Base-by-base conservation (phyloP, 1,140 invertebrate genomes). In the Penaeus indicus region DNA sequence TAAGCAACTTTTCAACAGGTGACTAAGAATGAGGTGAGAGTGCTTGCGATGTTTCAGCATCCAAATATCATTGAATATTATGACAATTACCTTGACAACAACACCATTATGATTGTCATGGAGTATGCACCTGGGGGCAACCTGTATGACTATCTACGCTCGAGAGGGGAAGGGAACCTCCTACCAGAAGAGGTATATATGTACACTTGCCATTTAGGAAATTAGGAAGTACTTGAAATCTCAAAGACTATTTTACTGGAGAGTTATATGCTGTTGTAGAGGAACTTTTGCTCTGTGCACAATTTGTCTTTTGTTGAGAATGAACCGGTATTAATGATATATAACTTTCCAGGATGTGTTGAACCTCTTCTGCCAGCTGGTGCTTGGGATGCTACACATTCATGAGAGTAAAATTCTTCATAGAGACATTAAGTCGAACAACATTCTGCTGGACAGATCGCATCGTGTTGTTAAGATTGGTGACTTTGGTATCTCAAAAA, bases 91-190 rank as follows among this genome's bases (percentile, higher is more conserved):
- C 93, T 95, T 42, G 94, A 95, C 86, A 93, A 95, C 21, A 93
- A 95, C 88, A 93, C 94, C 62, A 95, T 97, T 83, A 95, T 95
- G 92, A 97, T 98, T 92, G 95, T 96, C 84, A 97, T 98, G 96
- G 97, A 98, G 92, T 97, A 97, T 93, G 97, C 97, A 21, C 94
- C 94, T 75, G 94, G 95, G 91, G 96, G 97, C 80, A 97, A 96
- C 91, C 92, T 98, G 67, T 95, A 96, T 88, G 95, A 96, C 87
- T 96, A 95, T 91, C 94, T 97, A 91, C 92, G 94, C 89, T 87
- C 81, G 22, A 32, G 82, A 75, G 88, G 72, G 22, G 80, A 87
- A 38, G 86, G 88, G 13, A 89, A 86, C 72, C 79, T 85, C 22
- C 78, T 89, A n/a, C 89, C 90, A 47, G 86, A 90, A 47, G 88